Evolutionary conservation across 2,797 vertebrate genomes (phyloP).

Genomic region (Megaceryle alcyon): DNA sequence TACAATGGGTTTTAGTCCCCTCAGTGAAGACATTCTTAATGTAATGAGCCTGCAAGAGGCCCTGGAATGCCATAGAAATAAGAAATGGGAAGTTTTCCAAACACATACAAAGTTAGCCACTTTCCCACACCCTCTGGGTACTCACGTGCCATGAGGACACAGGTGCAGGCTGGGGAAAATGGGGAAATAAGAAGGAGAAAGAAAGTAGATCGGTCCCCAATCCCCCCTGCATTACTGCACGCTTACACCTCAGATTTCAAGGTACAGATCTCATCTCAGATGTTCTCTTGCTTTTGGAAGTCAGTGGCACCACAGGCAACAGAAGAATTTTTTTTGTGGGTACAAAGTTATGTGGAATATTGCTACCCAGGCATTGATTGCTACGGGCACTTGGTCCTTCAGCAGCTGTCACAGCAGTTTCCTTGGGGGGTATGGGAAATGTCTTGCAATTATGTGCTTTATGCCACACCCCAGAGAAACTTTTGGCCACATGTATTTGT

Average conservation of each 20-base stretch:
- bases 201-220: not conserved
- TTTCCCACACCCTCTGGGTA: not conserved
- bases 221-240: not conserved
- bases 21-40: not conserved
- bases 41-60: not conserved
- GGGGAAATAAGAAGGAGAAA: not conserved
- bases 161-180: not conserved
- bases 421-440: not conserved
- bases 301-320: not conserved
- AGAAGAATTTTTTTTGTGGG: not conserved
- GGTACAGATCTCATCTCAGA: not conserved
- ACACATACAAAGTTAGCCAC: not conserved
- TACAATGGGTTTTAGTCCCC: not conserved
- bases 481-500: not conserved
- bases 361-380: not conserved
- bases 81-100: not conserved
- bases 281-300: not conserved
- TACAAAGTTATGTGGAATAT: not conserved
- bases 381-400: slow-evolving; percentile 16
- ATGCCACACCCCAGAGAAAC: not conserved
- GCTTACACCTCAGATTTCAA: not conserved
- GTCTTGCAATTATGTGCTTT: not conserved
- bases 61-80: not conserved
- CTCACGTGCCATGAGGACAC: not conserved
- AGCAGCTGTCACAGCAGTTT: slow-evolving; percentile 25